Percentiles rank a stretch among this genome's conserved stretches.
Evolutionary conservation across 2,113 vertebrate species (phyloP).

Genomic region (Promerops cafer): DNA sequence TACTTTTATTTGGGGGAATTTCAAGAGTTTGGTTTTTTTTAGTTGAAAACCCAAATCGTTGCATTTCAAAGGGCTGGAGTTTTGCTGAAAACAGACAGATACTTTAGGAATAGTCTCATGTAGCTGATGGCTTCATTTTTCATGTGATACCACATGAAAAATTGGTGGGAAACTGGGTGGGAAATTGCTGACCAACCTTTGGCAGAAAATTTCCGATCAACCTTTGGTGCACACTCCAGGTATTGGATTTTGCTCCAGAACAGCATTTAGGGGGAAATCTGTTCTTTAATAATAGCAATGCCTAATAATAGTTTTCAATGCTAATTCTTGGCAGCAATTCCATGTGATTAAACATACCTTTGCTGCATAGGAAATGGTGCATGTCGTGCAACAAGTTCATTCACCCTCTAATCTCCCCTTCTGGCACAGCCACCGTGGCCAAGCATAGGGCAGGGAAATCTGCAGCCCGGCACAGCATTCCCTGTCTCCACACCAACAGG

Average conservation of each 20-base stretch:
- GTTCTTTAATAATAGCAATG: background rate
- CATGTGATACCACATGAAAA: rapidly evolving
- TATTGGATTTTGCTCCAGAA: background rate
- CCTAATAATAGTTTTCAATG: background rate
- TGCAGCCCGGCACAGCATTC: background rate
- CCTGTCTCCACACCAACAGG: background rate
- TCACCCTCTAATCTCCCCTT: background rate
- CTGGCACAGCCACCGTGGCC: background rate
- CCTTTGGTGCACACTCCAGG: background rate
- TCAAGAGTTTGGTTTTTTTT: background rate
- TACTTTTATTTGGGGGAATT: background rate
- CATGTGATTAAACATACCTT: background rate
- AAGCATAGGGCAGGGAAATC: background rate
- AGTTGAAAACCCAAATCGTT: rapidly evolving
- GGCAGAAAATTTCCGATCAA: background rate
- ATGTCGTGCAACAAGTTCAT: background rate
- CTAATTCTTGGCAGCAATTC: background rate
- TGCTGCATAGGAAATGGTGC: background rate
- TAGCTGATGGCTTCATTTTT: background rate
- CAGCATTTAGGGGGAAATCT: background rate
- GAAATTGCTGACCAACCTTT: background rate
- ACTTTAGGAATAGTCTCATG: background rate
- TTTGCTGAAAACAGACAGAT: background rate
- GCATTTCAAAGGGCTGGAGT: background rate
- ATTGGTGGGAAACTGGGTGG: too few relatives aligned